Evolutionary conservation across 2,888 invertebrate species (phyloP), one percentile per base, ranked within the genome.

Genomic region (Phortica magna): DNA sequence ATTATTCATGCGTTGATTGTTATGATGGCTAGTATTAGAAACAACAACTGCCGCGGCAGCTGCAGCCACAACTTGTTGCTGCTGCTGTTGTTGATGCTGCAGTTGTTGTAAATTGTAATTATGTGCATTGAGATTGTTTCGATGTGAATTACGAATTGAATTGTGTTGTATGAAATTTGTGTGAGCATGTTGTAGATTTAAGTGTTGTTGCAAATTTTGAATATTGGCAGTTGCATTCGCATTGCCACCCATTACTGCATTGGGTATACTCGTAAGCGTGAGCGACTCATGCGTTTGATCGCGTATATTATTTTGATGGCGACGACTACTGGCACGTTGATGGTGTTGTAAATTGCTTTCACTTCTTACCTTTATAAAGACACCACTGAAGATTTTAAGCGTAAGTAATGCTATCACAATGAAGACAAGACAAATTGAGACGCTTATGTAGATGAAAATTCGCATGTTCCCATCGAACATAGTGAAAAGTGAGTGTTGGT

Each of bases 301-400:
- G 65, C 88, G 84, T 75, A 88, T 90, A 79, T 90, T 91, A 82
- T 88, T 90, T 79, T 89, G 70, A 53, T 71, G 85, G 76, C 84
- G 86, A 68, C 87, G 88, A 74, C 90, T 82, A 80, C 89, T 86
- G 57, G 85, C 85, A 64, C 86, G 83, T 48, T 85, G 89, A 79
- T 85, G 88, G 76, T 81, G 43, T 71, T 84, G 83, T 6, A 80
- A 77, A n/a, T 82, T 77, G 73, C 65, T 83, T 78, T 81, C 76
- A 75, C 79, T 82, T 88, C 91, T 91, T 91, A 91, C 91, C 91
- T 91, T 91, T 76, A 91, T 86, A 82, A 91, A 91, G 77, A 91
- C 90, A 75, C 91, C 91, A 81, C 91, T 91, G 81, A 91, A 91
- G 48, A 91, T 86, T 84, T 91, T 91, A 57, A 91, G 80, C 53